phyloP scores from a whole-genome alignment of 2,888 invertebrate species.

The Epirrhoe tristata region DNA sequence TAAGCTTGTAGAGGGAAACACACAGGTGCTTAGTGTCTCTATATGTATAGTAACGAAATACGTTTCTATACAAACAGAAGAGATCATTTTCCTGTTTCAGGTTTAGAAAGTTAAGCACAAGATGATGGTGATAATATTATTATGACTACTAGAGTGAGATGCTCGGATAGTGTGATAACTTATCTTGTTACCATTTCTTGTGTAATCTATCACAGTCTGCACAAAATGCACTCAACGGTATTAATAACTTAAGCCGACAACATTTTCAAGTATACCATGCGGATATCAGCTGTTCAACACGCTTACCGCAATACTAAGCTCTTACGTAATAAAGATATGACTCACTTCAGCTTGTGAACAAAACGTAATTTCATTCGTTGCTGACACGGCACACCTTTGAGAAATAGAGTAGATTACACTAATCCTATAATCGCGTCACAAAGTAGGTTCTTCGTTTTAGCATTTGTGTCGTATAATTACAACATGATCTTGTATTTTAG shows the following conservation, averaged over 20 bases:
- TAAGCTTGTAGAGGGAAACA: neutral
- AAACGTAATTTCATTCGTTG: slow-evolving; percentile 15
- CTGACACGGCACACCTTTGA: slow-evolving; percentile 27
- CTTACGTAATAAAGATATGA: neutral
- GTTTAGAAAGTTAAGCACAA: too few species aligned
- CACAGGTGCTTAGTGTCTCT: neutral
- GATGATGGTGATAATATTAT: too few species aligned
- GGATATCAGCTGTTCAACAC: slow-evolving; percentile 6
- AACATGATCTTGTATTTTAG: neutral
- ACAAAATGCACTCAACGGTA: slow-evolving; percentile 7
- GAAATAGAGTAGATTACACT: slow-evolving; percentile 35
- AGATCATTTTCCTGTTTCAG: too few species aligned
- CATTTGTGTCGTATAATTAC: slow-evolving; percentile 44
- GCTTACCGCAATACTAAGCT: neutral
- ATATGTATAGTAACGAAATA: too few species aligned
- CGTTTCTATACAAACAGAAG: too few species aligned
- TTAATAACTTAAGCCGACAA: slow-evolving; percentile 1
- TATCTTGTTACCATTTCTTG: neutral
- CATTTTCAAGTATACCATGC: slow-evolving; percentile 5
- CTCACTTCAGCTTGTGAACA: slow-evolving; percentile 1
- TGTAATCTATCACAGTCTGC: slow-evolving; percentile 3
- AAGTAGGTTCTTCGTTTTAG: slow-evolving; percentile 35
- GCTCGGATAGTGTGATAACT: neutral
- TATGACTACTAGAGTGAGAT: neutral
- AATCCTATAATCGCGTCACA: slow-evolving; percentile 49